Percentiles rank a stretch among this genome's conserved stretches.
These are phyloP conservation scores for Stegana nigrithorax DNA, from an alignment of 2,888 invertebrate genomes.

Conservation along the genomic window DNA sequence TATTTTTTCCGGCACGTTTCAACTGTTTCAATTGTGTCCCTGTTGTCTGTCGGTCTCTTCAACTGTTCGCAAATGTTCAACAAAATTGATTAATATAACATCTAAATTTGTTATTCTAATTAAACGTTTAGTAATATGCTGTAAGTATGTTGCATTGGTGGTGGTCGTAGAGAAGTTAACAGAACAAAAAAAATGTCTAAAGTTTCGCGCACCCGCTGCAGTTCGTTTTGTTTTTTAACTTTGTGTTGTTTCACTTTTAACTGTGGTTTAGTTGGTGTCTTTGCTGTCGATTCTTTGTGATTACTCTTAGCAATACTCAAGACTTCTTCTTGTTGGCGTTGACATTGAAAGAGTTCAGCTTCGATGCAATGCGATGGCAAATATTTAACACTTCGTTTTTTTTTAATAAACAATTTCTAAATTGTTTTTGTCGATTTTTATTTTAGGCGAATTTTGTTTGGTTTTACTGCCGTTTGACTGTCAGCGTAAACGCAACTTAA, in stretches of 20 bases:
- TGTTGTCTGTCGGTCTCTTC: slow-evolving; percentile 2
- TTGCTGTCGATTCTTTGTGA: not conserved
- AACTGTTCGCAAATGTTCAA: slow-evolving; percentile 49
- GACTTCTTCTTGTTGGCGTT: not conserved
- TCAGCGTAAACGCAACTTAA: too few species aligned
- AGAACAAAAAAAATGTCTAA: too few species aligned
- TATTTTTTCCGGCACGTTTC: slow-evolving; percentile 27
- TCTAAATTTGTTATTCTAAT: slow-evolving; percentile 62
- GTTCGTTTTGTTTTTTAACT: slow-evolving; percentile 28
- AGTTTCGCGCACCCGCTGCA: too few species aligned
- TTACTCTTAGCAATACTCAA: too few species aligned
- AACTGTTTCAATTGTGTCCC: slow-evolving; percentile 28
- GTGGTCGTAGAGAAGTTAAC: too few species aligned
- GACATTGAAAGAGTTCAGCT: too few species aligned
- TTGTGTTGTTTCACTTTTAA: not conserved
- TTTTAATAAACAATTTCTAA: too few species aligned
- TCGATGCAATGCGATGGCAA: not conserved
- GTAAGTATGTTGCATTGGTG: not conserved
- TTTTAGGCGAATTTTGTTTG: too few species aligned
- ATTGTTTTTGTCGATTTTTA: too few species aligned
- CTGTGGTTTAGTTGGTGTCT: slow-evolving; percentile 32
- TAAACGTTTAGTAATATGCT: slow-evolving; percentile 45
- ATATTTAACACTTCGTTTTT: not conserved
- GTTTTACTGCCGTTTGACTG: too few species aligned
- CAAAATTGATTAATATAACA: slow-evolving; percentile 53